Base-by-base conservation (phyloP, 2,797 vertebrate genomes). In the Chelmon rostratus region DNA sequence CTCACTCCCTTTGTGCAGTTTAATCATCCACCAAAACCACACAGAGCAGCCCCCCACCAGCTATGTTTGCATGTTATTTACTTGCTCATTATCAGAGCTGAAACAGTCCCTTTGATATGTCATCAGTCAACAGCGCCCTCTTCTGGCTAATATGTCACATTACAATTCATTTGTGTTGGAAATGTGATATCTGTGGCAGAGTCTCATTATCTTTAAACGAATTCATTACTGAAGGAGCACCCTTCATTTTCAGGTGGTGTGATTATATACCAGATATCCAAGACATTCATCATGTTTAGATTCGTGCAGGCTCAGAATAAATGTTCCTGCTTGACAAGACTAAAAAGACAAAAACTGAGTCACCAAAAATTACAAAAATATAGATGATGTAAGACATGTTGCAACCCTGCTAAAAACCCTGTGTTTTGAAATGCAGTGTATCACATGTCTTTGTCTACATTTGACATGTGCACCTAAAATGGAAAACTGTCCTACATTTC, bases 101-200 rank as follows among this genome's bases (percentile, higher is more conserved):
- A 15, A 58, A 19, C 18, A 23, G 13, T 25, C 42, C 28, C 1
- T 4, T 15, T 3, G 4, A 23, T 62, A 4, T 59, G 50, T 35
- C 23, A 1, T 11, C 7, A 68, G 59, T 78, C 76, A 90, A 81
- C 73, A 86, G 74, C 63, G 85, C 81, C 87, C 80, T 84, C 91
- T 86, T 62, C 58, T 92, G 91, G 68, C 6, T 2, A 13, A 40
- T 12, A 4, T 4, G 0, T 47, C 3, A 25, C 21, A 87, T 66
- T 59, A 53, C 38, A 59, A 42, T 18, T 25, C 2, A 12, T 38
- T 5, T 25, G 8, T 42, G 19, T 31, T 33, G n/a, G 8, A 44
- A 50, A 66, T 63, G 6, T 19, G 18, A 11, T 35, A 35, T 66
- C 47, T 52, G 47, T 53, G 19, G 3, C 66, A 23, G 15, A 9